phyloP scores from a whole-genome alignment of 2,113 vertebrate genomes.

The Actenoides hombroni region DNA sequence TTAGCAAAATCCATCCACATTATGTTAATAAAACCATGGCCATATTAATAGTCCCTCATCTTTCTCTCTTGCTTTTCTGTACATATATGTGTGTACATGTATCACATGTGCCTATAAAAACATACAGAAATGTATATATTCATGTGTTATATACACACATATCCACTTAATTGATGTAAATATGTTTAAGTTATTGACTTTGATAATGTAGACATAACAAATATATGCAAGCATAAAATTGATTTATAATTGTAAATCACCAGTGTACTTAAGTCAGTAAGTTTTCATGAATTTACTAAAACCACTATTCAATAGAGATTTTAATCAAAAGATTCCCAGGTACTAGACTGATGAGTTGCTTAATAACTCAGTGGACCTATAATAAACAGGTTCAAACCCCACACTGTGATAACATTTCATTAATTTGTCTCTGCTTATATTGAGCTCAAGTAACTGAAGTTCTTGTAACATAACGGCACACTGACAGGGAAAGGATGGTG shows the following conservation, averaged over 20 bases:
- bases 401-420: slow-evolving; percentile 8
- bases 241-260: background rate
- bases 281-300: background rate
- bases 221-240: background rate
- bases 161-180: background rate
- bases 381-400: slow-evolving; percentile 30
- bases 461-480: slow-evolving; percentile 13
- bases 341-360: background rate
- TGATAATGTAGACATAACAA: background rate
- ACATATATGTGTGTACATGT: background rate
- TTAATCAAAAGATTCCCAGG: background rate
- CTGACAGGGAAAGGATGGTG: background rate
- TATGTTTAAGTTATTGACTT: background rate
- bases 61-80: background rate
- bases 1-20: background rate
- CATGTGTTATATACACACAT: background rate
- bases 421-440: slow-evolving; percentile 44
- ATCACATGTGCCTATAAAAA: background rate
- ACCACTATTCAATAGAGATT: background rate
- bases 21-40: background rate
- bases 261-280: background rate
- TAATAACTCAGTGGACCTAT: slow-evolving; percentile 24
- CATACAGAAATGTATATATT: background rate
- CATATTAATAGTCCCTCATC: background rate
- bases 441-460: background rate